Evolutionary conservation across 2,888 invertebrate genomes (phyloP).

Genomic region (Brachyopa scutellaris): DNA sequence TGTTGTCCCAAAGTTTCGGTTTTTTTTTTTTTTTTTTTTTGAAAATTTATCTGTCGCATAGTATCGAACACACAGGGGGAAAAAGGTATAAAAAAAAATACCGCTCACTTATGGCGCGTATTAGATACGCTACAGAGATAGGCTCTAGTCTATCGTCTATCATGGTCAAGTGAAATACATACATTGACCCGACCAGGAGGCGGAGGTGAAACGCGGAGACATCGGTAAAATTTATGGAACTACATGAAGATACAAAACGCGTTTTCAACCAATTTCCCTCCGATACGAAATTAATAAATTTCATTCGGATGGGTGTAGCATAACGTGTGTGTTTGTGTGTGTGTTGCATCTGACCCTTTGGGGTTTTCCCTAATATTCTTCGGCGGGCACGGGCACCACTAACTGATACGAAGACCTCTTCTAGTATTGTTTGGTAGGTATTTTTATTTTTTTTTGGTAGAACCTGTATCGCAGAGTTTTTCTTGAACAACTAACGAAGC

Average conservation of each 20-base stretch:
- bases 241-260: slow-evolving; percentile 72
- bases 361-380: slow-evolving; percentile 63
- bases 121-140: slow-evolving; percentile 70
- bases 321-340: not conserved
- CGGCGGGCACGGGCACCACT: slow-evolving; percentile 11
- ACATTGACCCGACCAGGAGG: slow-evolving; percentile 1
- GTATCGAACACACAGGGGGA: slow-evolving; percentile 53
- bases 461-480: slow-evolving; percentile 48
- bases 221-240: slow-evolving; percentile 70
- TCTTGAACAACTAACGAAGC: slow-evolving; percentile 13
- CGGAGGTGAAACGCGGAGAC: slow-evolving; percentile 62
- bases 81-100: slow-evolving; percentile 57
- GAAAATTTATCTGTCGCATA: slow-evolving; percentile 71
- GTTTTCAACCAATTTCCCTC: slow-evolving; percentile 70
- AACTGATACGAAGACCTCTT: slow-evolving; percentile 10
- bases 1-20: slow-evolving; percentile 42
- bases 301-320: slow-evolving; percentile 59
- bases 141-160: slow-evolving; percentile 67
- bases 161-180: slow-evolving; percentile 66
- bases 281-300: slow-evolving; percentile 71
- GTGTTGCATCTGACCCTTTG: slow-evolving; percentile 61
- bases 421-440: slow-evolving; percentile 30
- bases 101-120: slow-evolving; percentile 70
- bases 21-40: slow-evolving; percentile 33
- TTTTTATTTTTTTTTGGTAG: not conserved